These are phyloP conservation scores for Caenorhabditis sinica DNA, from an alignment of 2,888 invertebrate species.

Conservation along the genomic window DNA sequence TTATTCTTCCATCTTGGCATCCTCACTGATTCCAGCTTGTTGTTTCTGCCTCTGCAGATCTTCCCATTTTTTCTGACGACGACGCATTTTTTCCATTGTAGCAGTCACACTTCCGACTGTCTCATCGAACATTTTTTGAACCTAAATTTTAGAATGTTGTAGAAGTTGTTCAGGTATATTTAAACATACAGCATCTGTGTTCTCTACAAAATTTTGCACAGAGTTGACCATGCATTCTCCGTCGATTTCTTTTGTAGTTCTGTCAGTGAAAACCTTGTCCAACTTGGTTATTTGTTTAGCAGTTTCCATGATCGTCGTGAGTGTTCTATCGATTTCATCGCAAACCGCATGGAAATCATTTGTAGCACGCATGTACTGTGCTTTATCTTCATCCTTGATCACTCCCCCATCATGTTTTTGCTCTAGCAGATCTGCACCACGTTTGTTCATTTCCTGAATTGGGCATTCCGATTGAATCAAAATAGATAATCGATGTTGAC, in stretches of 20 bases:
- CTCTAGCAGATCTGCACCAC: slow-evolving; percentile 29
- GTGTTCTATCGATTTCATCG: slow-evolving; percentile 57
- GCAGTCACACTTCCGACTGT: slow-evolving; percentile 56
- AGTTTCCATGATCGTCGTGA: slow-evolving; percentile 58
- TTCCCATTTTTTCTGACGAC: slow-evolving; percentile 55
- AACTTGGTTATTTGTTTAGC: slow-evolving; percentile 60
- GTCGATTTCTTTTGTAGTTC: slow-evolving; percentile 33
- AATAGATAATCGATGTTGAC: background rate
- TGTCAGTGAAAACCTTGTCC: slow-evolving; percentile 59
- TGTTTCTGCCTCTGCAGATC: slow-evolving; percentile 24
- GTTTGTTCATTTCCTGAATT: slow-evolving; percentile 50
- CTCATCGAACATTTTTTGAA: slow-evolving; percentile 62
- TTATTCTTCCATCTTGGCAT: slow-evolving; percentile 36
- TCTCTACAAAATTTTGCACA: slow-evolving; percentile 51
- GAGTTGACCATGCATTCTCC: slow-evolving; percentile 47
- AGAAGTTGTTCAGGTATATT: background rate
- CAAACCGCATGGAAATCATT: slow-evolving; percentile 58
- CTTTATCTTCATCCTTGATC: slow-evolving; percentile 3
- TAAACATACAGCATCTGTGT: slow-evolving; percentile 37
- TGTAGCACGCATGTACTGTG: slow-evolving; percentile 48
- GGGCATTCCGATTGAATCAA: background rate
- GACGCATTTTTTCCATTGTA: slow-evolving; percentile 58
- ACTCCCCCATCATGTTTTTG: slow-evolving; percentile 10
- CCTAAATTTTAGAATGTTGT: slow-evolving; percentile 3
- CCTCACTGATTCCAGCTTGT: background rate